A percentile compares a stretch with the other conserved stretches of the same genome.
These are phyloP conservation scores for Odontamblyopus lacepedii DNA, from an alignment of 2,797 vertebrate species.

Conservation along the genomic window DNA sequence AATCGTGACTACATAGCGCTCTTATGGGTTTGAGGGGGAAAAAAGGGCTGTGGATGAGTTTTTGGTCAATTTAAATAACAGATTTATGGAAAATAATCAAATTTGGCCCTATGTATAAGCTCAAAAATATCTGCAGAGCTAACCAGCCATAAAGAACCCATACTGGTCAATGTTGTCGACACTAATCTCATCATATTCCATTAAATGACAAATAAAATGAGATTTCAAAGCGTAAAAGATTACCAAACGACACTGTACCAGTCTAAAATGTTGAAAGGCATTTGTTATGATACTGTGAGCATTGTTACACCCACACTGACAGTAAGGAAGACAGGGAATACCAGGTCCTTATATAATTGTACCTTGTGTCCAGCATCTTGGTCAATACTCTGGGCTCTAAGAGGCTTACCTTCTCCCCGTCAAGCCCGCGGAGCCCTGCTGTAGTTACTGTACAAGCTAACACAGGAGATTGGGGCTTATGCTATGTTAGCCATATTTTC, in stretches of 20 bases:
- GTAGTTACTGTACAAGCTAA: conserved; percentile 16
- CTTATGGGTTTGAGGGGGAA: too few relatives aligned
- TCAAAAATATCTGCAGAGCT: too few relatives aligned
- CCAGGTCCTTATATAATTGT: conserved; percentile 40
- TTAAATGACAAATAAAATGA: too few relatives aligned
- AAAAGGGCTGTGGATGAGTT: too few relatives aligned
- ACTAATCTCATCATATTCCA: too few relatives aligned
- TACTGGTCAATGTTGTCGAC: too few relatives aligned
- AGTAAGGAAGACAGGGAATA: neutral
- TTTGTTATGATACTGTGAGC: neutral
- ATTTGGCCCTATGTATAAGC: too few relatives aligned
- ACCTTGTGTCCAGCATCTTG: conserved; percentile 34
- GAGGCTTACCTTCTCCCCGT: conserved; percentile 55
- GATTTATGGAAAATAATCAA: too few relatives aligned
- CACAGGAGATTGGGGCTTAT: neutral
- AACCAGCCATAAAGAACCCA: too few relatives aligned
- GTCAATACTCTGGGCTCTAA: conserved; percentile 51
- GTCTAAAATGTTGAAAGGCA: neutral
- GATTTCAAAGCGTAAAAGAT: too few relatives aligned
- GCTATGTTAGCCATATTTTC: neutral
- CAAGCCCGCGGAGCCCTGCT: conserved; percentile 22
- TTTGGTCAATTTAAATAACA: too few relatives aligned
- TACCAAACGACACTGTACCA: neutral
- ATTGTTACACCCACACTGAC: neutral
- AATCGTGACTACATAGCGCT: too few relatives aligned